Conservation (phyloP, 2,888 invertebrate genomes). For the Hesperia comma region DNA sequence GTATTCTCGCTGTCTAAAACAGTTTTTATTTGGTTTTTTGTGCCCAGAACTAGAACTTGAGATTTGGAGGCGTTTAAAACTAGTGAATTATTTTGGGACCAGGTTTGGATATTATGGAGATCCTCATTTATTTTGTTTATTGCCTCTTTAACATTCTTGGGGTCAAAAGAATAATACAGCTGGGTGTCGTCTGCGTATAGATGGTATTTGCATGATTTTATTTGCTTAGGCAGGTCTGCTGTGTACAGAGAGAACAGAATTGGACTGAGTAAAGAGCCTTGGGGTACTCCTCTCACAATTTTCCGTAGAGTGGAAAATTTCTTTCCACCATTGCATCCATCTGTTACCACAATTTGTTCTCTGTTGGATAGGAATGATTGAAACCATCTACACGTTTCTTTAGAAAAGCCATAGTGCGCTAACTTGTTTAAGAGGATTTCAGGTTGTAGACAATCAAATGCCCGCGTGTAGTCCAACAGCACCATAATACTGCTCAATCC, state of each 20-base stretch:
- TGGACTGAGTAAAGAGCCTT: neutral
- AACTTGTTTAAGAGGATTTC: neutral
- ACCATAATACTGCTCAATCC: constrained; percentile 12
- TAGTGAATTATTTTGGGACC: neutral
- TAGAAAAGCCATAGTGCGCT: neutral
- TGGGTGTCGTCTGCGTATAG: too few relatives aligned
- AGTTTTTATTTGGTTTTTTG: neutral
- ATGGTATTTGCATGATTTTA: constrained; percentile 5
- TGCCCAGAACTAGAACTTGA: neutral
- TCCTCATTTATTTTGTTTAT: neutral
- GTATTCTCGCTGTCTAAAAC: neutral
- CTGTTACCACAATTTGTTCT: constrained; percentile 1
- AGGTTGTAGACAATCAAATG: neutral
- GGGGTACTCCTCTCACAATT: neutral
- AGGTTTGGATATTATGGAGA: neutral
- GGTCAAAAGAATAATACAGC: neutral
- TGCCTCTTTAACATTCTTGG: neutral
- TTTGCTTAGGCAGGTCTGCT: constrained; percentile 5
- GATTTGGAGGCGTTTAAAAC: neutral
- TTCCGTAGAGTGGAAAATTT: neutral
- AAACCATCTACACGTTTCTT: neutral
- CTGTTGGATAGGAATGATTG: neutral
- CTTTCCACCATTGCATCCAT: neutral
- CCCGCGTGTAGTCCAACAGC: constrained; percentile 2
- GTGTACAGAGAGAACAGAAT: constrained; percentile 1